These are phyloP conservation scores for Dinothrombium tinctorium DNA, from an alignment of 1,140 invertebrate genomes.

Conservation along the genomic window DNA sequence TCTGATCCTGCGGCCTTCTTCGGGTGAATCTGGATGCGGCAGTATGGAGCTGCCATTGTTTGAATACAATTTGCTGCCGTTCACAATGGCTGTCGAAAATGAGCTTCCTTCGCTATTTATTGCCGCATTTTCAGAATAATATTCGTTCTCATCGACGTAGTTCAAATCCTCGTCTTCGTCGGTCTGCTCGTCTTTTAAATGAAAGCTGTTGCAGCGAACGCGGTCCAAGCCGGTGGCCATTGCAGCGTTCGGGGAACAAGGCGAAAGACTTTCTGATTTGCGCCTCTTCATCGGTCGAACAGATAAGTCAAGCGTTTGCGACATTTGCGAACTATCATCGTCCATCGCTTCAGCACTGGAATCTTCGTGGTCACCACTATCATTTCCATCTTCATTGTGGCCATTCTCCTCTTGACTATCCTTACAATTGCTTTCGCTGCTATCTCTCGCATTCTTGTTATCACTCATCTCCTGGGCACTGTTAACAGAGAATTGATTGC, in stretches of 20 bases:
- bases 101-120: no score
- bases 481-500: background rate
- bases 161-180: no score
- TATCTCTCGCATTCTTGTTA: background rate
- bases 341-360: conserved; percentile 14
- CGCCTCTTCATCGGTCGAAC: conserved; percentile 8
- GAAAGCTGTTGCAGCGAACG: no score
- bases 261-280: background rate
- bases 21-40: conserved; percentile 7
- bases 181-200: no score
- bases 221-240: no score
- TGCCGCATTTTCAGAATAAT: no score
- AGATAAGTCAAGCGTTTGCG: conserved; percentile 16
- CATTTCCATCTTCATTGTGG: conserved; percentile 5
- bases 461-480: background rate
- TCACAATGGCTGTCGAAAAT: no score
- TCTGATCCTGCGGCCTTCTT: conserved; percentile 8
- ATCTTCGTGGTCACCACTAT: conserved; percentile 9
- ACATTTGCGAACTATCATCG: conserved; percentile 8
- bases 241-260: background rate
- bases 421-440: background rate
- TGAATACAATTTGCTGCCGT: no score
- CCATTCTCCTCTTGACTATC: conserved; percentile 5
- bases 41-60: conserved; percentile 2
- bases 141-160: no score